These are phyloP conservation scores for Lypha dubia DNA, from an alignment of 2,888 invertebrate genomes.

Conservation along the genomic window DNA sequence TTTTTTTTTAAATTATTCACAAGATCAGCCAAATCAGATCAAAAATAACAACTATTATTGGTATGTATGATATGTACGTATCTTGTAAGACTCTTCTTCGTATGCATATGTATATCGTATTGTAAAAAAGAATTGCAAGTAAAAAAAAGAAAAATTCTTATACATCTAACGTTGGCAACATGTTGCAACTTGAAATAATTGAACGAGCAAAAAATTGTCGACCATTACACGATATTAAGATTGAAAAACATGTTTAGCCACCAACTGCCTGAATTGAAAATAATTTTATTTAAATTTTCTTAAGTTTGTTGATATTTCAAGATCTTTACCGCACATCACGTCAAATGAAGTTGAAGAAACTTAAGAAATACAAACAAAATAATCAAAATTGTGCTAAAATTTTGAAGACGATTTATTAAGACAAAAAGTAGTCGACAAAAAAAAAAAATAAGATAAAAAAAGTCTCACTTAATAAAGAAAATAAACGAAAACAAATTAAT, in stretches of 20 bases:
- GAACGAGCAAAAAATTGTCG: constrained; percentile 44
- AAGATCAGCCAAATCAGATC: constrained; percentile 10
- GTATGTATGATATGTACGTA: no score
- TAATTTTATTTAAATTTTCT: constrained; percentile 17
- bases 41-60: background rate
- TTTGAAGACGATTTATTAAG: constrained; percentile 19
- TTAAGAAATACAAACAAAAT: background rate
- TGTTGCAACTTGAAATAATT: constrained; percentile 10
- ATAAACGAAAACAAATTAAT: constrained; percentile 42
- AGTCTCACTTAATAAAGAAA: constrained; percentile 37
- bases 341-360: constrained; percentile 32
- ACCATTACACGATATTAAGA: constrained; percentile 63
- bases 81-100: background rate
- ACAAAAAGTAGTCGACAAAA: background rate
- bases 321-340: constrained; percentile 50
- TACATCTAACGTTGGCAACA: background rate
- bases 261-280: constrained; percentile 55
- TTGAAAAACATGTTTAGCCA: constrained; percentile 55
- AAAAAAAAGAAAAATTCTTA: constrained; percentile 13
- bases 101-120: background rate
- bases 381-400: constrained; percentile 16
- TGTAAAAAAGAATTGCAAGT: background rate
- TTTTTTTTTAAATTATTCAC: background rate
- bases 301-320: constrained; percentile 19
- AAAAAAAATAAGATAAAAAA: constrained; percentile 1